Conservation (phyloP, 2,888 invertebrate species). For the Malacosoma neustria region DNA sequence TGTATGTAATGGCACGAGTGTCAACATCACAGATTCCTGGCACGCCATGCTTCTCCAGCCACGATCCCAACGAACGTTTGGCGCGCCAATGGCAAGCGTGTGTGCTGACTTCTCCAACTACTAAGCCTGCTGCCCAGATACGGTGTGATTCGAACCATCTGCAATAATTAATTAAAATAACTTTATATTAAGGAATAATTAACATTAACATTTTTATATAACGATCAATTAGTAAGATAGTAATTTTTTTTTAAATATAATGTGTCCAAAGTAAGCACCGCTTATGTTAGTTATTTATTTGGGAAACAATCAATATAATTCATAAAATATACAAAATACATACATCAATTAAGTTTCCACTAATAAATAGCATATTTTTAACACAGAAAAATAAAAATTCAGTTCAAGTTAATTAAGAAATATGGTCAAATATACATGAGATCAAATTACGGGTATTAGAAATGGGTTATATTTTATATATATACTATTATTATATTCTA, state of each 20-base stretch:
- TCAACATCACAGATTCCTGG: slow-evolving; percentile 96
- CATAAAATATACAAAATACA: too few species aligned
- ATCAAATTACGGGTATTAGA: too few species aligned
- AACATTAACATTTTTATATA: neutral
- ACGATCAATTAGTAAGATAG: too few species aligned
- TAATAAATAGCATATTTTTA: too few species aligned
- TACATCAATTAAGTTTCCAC: too few species aligned
- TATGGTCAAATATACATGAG: neutral
- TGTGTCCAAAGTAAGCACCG: too few species aligned
- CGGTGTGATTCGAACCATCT: slow-evolving; percentile 93
- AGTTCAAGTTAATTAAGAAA: too few species aligned
- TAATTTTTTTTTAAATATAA: too few species aligned
- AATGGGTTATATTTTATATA: too few species aligned
- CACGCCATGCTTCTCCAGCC: slow-evolving; percentile 86
- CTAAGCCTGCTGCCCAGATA: slow-evolving; percentile 93
- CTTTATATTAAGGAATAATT: neutral
- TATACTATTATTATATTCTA: too few species aligned
- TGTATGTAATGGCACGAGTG: slow-evolving; percentile 93
- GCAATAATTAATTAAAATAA: slow-evolving; percentile 15
- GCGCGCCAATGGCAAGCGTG: slow-evolving; percentile 94
- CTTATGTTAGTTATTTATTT: too few species aligned
- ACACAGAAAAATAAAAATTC: neutral
- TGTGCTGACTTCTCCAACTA: slow-evolving; percentile 92
- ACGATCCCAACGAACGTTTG: slow-evolving; percentile 83
- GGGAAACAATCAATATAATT: too few species aligned